Percentiles rank a stretch among this genome's conserved stretches.
Conservation (phyloP, 1,140 invertebrate genomes). For the Araneus ventricosus region DNA sequence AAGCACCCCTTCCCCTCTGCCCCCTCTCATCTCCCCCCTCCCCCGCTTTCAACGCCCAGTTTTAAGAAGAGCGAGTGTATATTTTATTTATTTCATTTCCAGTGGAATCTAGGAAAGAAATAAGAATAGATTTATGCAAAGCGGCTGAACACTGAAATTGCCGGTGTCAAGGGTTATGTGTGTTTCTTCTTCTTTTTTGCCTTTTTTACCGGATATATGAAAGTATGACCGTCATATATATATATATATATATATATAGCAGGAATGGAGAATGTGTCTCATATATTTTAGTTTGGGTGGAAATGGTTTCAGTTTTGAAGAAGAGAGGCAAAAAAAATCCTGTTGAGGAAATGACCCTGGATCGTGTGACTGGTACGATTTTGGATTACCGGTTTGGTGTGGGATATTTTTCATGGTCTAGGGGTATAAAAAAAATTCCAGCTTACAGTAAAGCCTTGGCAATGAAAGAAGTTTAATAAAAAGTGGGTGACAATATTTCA, state of each 20-base stretch:
- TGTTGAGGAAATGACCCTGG: background rate
- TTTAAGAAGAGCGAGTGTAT: background rate
- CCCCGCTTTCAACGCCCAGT: background rate
- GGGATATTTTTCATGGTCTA: background rate
- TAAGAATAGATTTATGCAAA: conserved; percentile 58
- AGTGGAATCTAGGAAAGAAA: background rate
- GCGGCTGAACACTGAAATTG: conserved; percentile 27
- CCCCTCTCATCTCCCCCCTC: too few species aligned
- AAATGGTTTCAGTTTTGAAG: background rate
- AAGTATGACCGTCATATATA: background rate
- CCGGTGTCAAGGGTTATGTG: conserved; percentile 9
- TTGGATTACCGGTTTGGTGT: background rate
- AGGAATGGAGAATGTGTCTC: background rate
- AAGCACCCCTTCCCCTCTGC: background rate
- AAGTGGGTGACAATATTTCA: background rate
- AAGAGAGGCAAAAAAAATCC: background rate
- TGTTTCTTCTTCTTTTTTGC: background rate
- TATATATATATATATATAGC: too few species aligned
- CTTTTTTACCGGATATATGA: background rate
- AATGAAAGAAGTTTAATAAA: background rate
- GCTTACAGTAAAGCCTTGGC: background rate
- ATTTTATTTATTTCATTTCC: conserved; percentile 54
- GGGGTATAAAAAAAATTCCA: background rate
- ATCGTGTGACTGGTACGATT: background rate
- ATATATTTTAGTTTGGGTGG: background rate